Base-by-base conservation (phyloP, 2,113 vertebrate species). In the Colaptes auratus region DNA sequence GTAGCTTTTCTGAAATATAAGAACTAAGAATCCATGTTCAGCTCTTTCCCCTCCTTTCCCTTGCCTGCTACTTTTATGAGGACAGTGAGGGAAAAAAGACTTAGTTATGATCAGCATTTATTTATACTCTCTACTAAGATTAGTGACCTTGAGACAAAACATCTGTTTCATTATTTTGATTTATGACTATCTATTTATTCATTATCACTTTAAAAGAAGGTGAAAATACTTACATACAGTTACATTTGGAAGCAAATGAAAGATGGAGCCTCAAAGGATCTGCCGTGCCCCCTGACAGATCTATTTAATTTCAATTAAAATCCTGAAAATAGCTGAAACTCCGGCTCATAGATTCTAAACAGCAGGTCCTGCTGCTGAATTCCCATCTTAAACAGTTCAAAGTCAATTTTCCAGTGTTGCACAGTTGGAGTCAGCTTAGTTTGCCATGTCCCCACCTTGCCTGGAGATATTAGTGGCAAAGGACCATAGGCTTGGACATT, bases 311-410 rank as follows among this genome's bases (percentile, higher is more conserved):
- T 94, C 61, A 92, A 60, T 79, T 86, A 61, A 78, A 91, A 65
- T 59, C 35, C 52, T 39, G 58, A 91, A 94, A 80, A 86, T 46
- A 89, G 80, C 42, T 71, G 77, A 74, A 91, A 63, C 44, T 64
- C 42, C 39, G 31, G 24, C 31, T 92, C 81, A 82, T 50, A 93
- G 81, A 48, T 89, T 69, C 58, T 89, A 87, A 95, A 63, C 66
- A 81, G 33, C 61, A 78, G 20, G 42, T 50, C 81, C 70, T 89
- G 74, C 53, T 92, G 93, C 10, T 72, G 89, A 92, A 92, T 89
- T 93, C 78, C 44, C 58, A 72, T 72, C 66, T 87, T 90, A 71
- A 89, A 46, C 46, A 80, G 70, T 66, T 88, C 31, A 64, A 90
- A 90, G 76, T 52, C 33, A 86, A 67, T 88, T 80, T 91, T 33